A percentile compares a stretch with the other conserved stretches of the same genome.
Conservation (phyloP, 2,113 vertebrate species). For the Amphiprion percula region DNA sequence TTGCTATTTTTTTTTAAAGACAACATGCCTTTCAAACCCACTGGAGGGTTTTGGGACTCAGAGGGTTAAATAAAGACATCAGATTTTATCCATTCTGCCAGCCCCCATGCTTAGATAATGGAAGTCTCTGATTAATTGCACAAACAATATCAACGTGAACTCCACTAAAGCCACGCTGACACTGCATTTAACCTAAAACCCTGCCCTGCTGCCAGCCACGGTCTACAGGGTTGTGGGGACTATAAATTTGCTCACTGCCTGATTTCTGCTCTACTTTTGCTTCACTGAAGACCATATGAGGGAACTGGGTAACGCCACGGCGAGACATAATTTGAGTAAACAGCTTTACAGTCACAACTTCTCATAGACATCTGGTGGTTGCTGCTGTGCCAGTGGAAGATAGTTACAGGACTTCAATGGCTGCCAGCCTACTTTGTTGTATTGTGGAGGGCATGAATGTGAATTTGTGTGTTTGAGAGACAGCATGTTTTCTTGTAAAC, state of each 20-base stretch:
- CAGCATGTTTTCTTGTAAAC: constrained; percentile 49
- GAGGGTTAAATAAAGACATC: no score
- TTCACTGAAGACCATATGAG: constrained; percentile 13
- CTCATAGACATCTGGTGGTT: background rate
- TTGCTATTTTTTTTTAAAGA: no score
- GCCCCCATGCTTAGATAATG: background rate
- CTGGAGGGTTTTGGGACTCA: no score
- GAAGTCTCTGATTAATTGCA: constrained; percentile 17
- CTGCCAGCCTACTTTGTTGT: constrained; percentile 11
- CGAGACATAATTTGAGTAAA: background rate
- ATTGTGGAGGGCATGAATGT: background rate
- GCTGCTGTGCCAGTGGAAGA: constrained; percentile 5
- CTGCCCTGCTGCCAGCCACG: background rate
- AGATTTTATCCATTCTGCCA: background rate
- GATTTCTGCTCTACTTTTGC: constrained; percentile 7
- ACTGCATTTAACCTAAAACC: constrained; percentile 35
- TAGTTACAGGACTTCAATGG: constrained; percentile 4
- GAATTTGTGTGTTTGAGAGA: constrained; percentile 13
- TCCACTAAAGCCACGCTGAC: constrained; percentile 15
- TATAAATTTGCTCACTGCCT: constrained; percentile 13
- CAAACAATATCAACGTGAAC: constrained; percentile 23
- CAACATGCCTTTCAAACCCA: no score
- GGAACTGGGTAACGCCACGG: background rate
- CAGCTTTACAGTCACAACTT: constrained; percentile 17
- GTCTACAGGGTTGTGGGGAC: background rate